These are phyloP conservation scores for Hormiphora californensis DNA, from an alignment of 37 sponge, comb jelly and placozoan species.

Conservation along the genomic window DNA sequence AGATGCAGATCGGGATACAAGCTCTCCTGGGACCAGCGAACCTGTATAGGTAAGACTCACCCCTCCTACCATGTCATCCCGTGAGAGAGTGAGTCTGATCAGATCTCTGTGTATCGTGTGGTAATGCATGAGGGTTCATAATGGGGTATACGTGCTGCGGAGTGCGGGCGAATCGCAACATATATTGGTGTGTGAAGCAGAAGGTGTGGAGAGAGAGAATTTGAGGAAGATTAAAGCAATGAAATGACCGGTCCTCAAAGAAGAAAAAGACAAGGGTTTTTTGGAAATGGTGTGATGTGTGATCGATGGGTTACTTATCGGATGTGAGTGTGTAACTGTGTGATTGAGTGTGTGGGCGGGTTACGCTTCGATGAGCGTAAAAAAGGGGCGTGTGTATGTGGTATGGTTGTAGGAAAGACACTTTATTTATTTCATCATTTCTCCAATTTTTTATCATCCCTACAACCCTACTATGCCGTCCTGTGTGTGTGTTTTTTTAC, in stretches of 20 bases:
- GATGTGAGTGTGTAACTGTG: not conserved
- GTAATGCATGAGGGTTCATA: not conserved
- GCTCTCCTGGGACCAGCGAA: not conserved
- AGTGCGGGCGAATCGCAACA: not conserved
- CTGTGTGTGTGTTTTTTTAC: no score
- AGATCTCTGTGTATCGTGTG: not conserved
- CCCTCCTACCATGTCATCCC: no score
- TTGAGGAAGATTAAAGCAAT: no score
- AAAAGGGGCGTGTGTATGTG: not conserved
- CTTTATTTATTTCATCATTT: no score
- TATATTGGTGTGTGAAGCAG: not conserved
- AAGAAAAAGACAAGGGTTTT: no score
- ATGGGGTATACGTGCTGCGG: not conserved
- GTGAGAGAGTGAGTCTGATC: no score
- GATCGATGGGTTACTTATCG: not conserved
- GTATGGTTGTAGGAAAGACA: no score
- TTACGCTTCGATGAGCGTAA: not conserved
- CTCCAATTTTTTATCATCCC: no score
- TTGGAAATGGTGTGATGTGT: not conserved
- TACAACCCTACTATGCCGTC: no score
- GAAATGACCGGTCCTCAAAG: no score
- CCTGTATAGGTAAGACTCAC: constrained; percentile 3
- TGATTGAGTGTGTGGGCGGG: not conserved
- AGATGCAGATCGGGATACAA: constrained; percentile 57
- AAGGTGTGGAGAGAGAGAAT: not conserved